Evolutionary conservation across 2,888 invertebrate species (phyloP).

Genomic region (Plebejus anna): DNA sequence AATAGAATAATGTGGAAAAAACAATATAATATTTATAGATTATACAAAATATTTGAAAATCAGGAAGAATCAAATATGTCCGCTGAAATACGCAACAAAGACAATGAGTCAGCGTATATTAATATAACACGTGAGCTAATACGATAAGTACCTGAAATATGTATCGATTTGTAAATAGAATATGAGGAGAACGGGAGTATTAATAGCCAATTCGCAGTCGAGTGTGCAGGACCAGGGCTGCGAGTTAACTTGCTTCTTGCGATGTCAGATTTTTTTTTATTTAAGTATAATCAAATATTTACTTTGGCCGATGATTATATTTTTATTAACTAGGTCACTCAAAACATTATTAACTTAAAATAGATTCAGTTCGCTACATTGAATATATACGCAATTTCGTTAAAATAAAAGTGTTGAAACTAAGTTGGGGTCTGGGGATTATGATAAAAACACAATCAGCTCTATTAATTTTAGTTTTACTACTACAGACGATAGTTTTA

Average conservation of each 20-base stretch:
- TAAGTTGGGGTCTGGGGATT: too few relatives aligned
- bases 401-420: too few relatives aligned
- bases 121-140: conserved; percentile 11
- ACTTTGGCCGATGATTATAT: too few relatives aligned
- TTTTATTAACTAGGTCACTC: too few relatives aligned
- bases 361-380: too few relatives aligned
- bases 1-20: background rate
- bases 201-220: conserved; percentile 50
- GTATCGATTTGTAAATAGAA: conserved; percentile 29
- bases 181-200: conserved; percentile 43
- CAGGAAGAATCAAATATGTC: conserved; percentile 38
- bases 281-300: background rate
- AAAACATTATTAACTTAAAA: too few relatives aligned
- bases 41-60: background rate
- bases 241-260: background rate
- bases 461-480: too few relatives aligned
- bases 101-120: conserved; percentile 2
- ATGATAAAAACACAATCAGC: too few relatives aligned
- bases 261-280: too few relatives aligned
- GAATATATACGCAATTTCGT: too few relatives aligned
- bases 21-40: background rate
- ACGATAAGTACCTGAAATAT: conserved; percentile 28
- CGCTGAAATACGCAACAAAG: conserved; percentile 43
- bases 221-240: conserved; percentile 34
- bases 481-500: too few relatives aligned